Conservation (phyloP, 2,888 invertebrate genomes). For the Mythimna impura region DNA sequence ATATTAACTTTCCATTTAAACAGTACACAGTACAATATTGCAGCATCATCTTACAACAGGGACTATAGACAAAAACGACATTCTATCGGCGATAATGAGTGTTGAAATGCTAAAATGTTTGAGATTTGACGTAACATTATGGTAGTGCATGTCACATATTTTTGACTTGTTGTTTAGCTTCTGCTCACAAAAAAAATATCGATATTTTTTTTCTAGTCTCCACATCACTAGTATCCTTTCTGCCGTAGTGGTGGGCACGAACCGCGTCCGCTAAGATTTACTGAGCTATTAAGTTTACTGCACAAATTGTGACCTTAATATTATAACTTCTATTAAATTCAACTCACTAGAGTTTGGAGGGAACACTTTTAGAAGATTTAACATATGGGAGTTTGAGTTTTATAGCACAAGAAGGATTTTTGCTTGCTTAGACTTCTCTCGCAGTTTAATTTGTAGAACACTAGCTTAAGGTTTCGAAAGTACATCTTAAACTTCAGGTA, state of each 20-base stretch:
- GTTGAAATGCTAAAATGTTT: no score
- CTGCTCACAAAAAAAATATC: conserved; percentile 24
- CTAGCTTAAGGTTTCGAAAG: no score
- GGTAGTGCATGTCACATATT: no score
- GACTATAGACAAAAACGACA: no score
- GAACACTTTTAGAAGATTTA: conserved; percentile 32
- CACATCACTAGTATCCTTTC: conserved; percentile 72
- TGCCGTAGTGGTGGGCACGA: conserved; percentile 73
- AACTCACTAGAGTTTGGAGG: conserved; percentile 36
- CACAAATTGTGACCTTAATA: conserved; percentile 82
- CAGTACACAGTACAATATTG: background rate
- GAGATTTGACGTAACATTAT: no score
- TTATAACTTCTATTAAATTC: conserved; percentile 75
- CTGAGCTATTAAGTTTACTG: conserved; percentile 82
- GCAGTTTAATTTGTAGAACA: background rate
- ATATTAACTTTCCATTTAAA: background rate
- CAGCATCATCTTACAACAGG: background rate
- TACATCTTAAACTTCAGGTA: no score
- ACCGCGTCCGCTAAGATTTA: conserved; percentile 82
- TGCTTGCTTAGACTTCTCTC: background rate
- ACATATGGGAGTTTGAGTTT: conserved; percentile 25
- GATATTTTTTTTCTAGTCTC: conserved; percentile 28
- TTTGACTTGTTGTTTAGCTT: background rate
- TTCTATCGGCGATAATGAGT: no score
- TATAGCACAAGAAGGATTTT: background rate